Evolutionary conservation across 2,888 invertebrate species (phyloP), one percentile per base, ranked within the genome.

Genomic region (Endotricha flammealis): DNA sequence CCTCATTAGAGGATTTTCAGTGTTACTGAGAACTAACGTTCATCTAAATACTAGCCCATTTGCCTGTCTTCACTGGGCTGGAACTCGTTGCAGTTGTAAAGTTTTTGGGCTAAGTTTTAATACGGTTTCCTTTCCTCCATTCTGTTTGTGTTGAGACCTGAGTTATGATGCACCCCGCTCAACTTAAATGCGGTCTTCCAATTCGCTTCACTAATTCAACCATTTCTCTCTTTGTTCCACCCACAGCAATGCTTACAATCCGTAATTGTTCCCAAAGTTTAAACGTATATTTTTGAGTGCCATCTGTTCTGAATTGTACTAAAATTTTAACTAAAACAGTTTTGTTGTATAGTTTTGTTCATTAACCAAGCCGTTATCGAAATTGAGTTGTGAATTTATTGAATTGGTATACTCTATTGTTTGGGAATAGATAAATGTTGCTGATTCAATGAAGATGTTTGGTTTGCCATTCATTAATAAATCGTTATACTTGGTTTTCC

Each of bases 81-180:
- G 12, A 29, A 13, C 29, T 29, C 12, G 27, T 10, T n/a, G 25
- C 27, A 13, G 10, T 27, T 10, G 29, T 9, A 12, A 60, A 68
- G 60, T 59, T 66, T 67, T 58, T 53, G 53, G 53, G 43, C 48
- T 41, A 64, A 70, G 60, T 71, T 71, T 69, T 71, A 68, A 71
- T 69, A 61, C 55, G 58, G 63, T 65, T 64, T 60, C 58, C 55
- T 57, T 59, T 53, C 53, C 46, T 56, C 48, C 51, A 49, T 55
- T 54, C 57, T 54, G 45, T 57, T 54, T 55, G 48, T 48, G 42
- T 48, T 45, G 45, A 41, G 41, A 41, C 38, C 38, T 42, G 46
- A 53, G 53, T 53, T 53, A 53, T 54, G 48, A 49, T 34, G 33
- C 41, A 28, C 34, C 38, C 17, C 14, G 24, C 29, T 39, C 17